Conservation (phyloP, 2,888 invertebrate species). For the Aplocera efformata region DNA sequence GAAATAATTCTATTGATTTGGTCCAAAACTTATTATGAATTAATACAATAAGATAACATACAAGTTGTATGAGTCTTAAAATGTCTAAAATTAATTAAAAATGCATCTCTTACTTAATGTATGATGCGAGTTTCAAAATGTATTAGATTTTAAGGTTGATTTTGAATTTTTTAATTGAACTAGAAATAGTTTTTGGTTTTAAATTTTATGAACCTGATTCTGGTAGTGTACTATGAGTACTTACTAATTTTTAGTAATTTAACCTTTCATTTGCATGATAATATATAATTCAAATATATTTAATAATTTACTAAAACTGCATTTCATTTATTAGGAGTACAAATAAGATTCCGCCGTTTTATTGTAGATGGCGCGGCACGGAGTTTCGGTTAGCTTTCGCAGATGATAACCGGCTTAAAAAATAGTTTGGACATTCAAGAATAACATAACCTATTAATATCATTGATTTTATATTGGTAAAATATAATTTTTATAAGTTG, state of each 20-base stretch:
- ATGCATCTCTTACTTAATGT: conserved; percentile 12
- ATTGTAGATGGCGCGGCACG: too few species aligned
- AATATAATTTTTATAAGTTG: too few species aligned
- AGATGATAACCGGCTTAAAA: too few species aligned
- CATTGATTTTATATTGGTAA: too few species aligned
- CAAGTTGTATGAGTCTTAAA: conserved; percentile 5
- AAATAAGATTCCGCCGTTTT: too few species aligned
- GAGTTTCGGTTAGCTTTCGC: too few species aligned
- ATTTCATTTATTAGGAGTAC: too few species aligned
- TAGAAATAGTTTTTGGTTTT: conserved; percentile 7
- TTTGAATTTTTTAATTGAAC: conserved; percentile 4
- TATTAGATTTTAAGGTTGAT: conserved; percentile 16
- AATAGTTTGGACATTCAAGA: too few species aligned
- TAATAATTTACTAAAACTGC: conserved; percentile 15
- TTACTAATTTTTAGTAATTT: conserved; percentile 13
- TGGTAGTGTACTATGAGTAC: conserved; percentile 21
- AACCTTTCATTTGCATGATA: conserved; percentile 19
- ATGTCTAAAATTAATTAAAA: conserved; percentile 3
- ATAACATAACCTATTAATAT: too few species aligned
- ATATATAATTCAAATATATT: conserved; percentile 9
- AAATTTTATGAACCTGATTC: background rate
- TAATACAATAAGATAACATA: background rate
- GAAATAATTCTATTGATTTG: conserved; percentile 9
- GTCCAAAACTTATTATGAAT: background rate
- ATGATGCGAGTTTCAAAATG: conserved; percentile 7